phyloP scores from a whole-genome alignment of 1,140 invertebrate genomes.

The Muscidifurax raptorellus region DNA sequence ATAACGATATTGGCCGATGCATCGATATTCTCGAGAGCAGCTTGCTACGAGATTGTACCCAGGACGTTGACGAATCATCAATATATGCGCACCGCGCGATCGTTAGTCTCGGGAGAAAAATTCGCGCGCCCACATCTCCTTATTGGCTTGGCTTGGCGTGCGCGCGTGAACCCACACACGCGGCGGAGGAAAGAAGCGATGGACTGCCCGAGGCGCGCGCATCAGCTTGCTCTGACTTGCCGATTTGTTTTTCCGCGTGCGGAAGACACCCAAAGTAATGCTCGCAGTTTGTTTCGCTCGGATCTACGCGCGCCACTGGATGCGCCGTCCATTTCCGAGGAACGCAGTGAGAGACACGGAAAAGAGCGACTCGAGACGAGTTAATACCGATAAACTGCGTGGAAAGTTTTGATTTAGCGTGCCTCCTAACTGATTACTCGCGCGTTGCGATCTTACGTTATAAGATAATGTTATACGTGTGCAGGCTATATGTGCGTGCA shows the following conservation, averaged over 20 bases:
- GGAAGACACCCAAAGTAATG: constrained; percentile 8
- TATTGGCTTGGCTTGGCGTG: neutral
- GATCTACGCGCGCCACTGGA: neutral
- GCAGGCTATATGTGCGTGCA: too few species aligned
- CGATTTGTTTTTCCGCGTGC: neutral
- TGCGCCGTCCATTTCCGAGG: neutral
- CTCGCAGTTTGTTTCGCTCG: neutral
- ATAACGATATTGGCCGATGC: neutral
- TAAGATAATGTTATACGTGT: too few species aligned
- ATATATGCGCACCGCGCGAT: neutral
- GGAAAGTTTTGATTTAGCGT: neutral
- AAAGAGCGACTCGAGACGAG: neutral
- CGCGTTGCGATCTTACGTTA: too few species aligned
- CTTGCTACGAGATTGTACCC: neutral
- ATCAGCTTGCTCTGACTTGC: neutral
- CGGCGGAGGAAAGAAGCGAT: neutral
- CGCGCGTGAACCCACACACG: neutral
- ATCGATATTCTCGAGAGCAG: neutral
- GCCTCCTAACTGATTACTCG: neutral
- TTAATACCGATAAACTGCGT: neutral
- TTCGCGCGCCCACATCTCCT: neutral
- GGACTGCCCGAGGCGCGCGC: neutral
- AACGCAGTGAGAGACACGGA: neutral
- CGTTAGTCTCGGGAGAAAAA: neutral
- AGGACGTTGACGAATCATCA: constrained; percentile 16